Evolutionary conservation across 2,888 invertebrate species (phyloP), one percentile per base, ranked within the genome.

Genomic region (Aleiodes testaceus): DNA sequence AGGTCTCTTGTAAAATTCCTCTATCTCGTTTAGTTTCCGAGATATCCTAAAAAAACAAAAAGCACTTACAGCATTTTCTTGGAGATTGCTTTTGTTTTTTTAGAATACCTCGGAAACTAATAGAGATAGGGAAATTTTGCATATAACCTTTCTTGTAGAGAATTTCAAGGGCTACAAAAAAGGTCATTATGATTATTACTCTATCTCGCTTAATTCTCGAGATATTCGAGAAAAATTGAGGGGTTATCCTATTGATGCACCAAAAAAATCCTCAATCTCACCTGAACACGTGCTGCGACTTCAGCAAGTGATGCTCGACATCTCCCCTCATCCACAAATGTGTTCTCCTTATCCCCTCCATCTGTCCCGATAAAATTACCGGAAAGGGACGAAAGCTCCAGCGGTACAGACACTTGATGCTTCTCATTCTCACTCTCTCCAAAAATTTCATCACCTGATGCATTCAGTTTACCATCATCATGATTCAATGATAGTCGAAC

Each of bases 201-300:
- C 2, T 22, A 22, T 22, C 22, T 22, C 22, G 2, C 2, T 22
- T 22, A 22, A 22, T 22, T 22, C 4, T 4, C 22, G 4, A 22
- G 22, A 22, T 22, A 22, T 22, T 22, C 22, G 2, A 2, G 22
- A 22, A 22, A 22, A 22, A 4, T 26, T 5, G 26, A 4, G 3
- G 26, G 3, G 26, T 26, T 26, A 26, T n/a, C n/a, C 26, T 4
- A 26, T 9, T 6, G 26, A 30, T 6, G 55, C 7, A 26, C 18
- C 20, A 59, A 26, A 12, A 18, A 11, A 59, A 30, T 42, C 16
- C 6, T 16, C 26, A 20, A 61, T 75, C 78, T 77, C 70, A 79
- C 80, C 77, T 81, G 79, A 71, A 79, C 75, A 67, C 77, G 73
- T 22, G 76, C 75, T 63, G 75, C 76, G 63, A 80, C 77, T 65